Evolutionary conservation across 2,888 invertebrate species (phyloP).

Genomic region (Netelia inedita): DNA sequence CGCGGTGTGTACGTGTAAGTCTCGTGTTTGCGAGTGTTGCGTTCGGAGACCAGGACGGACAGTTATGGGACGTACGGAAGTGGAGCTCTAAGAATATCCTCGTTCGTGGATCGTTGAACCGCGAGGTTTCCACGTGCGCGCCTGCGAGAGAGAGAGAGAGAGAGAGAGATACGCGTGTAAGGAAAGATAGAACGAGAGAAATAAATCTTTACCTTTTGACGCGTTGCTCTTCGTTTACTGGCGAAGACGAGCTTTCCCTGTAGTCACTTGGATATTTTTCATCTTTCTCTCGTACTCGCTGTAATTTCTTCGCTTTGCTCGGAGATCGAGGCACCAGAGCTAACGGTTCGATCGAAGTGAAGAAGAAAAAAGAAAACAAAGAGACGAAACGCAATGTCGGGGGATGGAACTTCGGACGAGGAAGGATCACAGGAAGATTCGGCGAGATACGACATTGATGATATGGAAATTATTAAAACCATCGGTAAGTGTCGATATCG

Average conservation of each 20-base stretch:
- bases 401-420: conserved; percentile 79
- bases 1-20: conserved; percentile 3
- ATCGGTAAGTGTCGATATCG: conserved; percentile 89
- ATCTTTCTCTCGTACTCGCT: conserved; percentile 8
- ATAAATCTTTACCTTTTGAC: conserved; percentile 74
- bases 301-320: background rate
- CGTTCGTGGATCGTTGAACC: conserved; percentile 78
- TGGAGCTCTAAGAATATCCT: conserved; percentile 69
- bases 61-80: conserved; percentile 67
- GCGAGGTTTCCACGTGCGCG: conserved; percentile 74
- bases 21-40: conserved; percentile 31
- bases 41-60: conserved; percentile 53
- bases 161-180: conserved; percentile 12
- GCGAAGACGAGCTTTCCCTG: conserved; percentile 26
- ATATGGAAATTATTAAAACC: conserved; percentile 94
- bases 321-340: background rate
- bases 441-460: conserved; percentile 89
- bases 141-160: conserved; percentile 16
- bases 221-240: conserved; percentile 15
- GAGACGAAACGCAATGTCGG: conserved; percentile 71
- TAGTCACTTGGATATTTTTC: conserved; percentile 4
- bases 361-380: conserved; percentile 29
- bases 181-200: conserved; percentile 56
- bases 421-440: conserved; percentile 81
- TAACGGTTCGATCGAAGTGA: conserved; percentile 60